Percentiles rank a stretch among this genome's conserved stretches.
These are phyloP conservation scores for Himalopsyche phryganea DNA, from an alignment of 1,140 invertebrate species.

Conservation along the genomic window DNA sequence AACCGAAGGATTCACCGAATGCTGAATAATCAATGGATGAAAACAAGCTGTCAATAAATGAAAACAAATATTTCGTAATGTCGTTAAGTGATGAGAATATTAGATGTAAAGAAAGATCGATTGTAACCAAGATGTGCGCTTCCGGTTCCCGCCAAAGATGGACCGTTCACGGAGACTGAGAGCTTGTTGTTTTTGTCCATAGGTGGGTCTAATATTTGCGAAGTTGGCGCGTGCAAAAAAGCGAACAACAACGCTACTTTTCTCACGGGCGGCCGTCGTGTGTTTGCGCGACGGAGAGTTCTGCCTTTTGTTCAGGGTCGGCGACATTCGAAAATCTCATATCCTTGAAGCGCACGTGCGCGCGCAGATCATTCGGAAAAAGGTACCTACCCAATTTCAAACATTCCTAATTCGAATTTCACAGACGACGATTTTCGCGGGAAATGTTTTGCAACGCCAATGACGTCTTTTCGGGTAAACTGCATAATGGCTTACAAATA, in stretches of 20 bases:
- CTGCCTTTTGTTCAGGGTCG: conserved; percentile 53
- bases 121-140: conserved; percentile 13
- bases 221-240: conserved; percentile 54
- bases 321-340: conserved; percentile 54
- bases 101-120: no score
- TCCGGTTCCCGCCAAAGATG: conserved; percentile 8
- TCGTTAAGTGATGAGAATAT: no score
- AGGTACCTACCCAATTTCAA: conserved; percentile 39
- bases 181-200: conserved; percentile 40
- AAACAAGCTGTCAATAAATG: no score
- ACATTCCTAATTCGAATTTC: no score
- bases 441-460: no score
- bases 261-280: conserved; percentile 51
- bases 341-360: conserved; percentile 53
- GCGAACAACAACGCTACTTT: conserved; percentile 52
- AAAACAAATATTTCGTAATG: no score
- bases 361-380: conserved; percentile 53
- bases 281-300: conserved; percentile 52
- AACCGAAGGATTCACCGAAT: no score
- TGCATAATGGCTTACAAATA: background rate
- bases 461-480: no score
- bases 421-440: no score
- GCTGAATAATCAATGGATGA: no score
- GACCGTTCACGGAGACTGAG: conserved; percentile 2
- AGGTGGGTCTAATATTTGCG: conserved; percentile 57